Percentiles rank a stretch among this genome's conserved stretches.
phyloP scores from a whole-genome alignment of 1,140 invertebrate species.

The Laupala kohalensis region DNA sequence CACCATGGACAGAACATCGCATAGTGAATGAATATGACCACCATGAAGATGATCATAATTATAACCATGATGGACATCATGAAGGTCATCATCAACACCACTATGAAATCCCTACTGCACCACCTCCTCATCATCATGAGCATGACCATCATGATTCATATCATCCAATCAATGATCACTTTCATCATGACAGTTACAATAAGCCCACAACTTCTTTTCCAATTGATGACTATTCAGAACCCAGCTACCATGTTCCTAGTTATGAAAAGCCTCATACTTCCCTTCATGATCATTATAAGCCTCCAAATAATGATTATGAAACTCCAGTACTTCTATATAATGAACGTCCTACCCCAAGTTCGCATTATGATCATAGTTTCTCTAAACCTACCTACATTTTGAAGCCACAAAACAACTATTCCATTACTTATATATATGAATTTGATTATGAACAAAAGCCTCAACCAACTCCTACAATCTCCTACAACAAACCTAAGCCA shows the following conservation, averaged over 20 bases:
- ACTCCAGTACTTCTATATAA: background rate
- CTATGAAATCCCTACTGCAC: background rate
- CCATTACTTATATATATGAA: background rate
- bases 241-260: background rate
- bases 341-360: background rate
- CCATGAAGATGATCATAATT: background rate
- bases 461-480: background rate
- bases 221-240: too few species aligned
- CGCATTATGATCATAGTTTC: background rate
- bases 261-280: background rate
- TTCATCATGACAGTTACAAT: background rate
- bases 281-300: background rate
- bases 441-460: background rate
- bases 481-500: background rate
- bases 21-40: background rate
- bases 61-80: background rate
- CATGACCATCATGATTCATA: background rate
- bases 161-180: background rate
- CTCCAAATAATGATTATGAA: background rate
- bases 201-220: too few species aligned
- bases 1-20: constrained; percentile 1
- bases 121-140: background rate
- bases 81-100: background rate
- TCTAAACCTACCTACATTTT: background rate
- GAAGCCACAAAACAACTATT: background rate